These are phyloP conservation scores for Acanthopagrus latus DNA, from an alignment of 2,797 vertebrate species.

Conservation along the genomic window DNA sequence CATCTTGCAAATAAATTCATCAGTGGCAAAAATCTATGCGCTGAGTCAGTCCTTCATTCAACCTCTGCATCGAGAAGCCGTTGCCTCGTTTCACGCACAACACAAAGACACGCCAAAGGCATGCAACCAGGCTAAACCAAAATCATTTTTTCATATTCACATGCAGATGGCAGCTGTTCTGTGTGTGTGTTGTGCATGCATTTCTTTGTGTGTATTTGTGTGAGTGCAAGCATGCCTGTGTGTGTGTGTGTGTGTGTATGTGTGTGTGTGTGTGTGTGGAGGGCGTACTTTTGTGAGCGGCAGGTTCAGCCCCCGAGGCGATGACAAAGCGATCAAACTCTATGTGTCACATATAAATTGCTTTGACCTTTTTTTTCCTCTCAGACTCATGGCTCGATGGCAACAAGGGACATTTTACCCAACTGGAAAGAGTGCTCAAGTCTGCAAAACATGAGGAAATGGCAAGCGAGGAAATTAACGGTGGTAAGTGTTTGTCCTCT, in stretches of 20 bases:
- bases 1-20: background rate
- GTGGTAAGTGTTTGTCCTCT: constrained; percentile 81
- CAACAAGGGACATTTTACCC: constrained; percentile 85
- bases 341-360: constrained; percentile 90
- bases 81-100: constrained; percentile 35
- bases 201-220: background rate
- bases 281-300: constrained; percentile 62
- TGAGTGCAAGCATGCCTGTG: background rate
- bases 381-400: constrained; percentile 82
- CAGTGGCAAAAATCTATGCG: background rate
- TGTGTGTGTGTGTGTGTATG: constrained; percentile 9
- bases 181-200: constrained; percentile 5
- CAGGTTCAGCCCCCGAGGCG: constrained; percentile 83
- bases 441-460: constrained; percentile 83
- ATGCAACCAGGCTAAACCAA: constrained; percentile 48
- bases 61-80: constrained; percentile 37
- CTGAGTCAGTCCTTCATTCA: constrained; percentile 46
- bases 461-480: constrained; percentile 81
- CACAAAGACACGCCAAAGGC: constrained; percentile 62
- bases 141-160: constrained; percentile 52
- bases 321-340: constrained; percentile 89
- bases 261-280: constrained; percentile 20
- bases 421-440: constrained; percentile 86
- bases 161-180: constrained; percentile 63
- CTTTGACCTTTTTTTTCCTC: constrained; percentile 89